Evolutionary conservation across 2,888 invertebrate genomes (phyloP), one percentile per base, ranked within the genome.

Genomic region (Agriotes lineatus): DNA sequence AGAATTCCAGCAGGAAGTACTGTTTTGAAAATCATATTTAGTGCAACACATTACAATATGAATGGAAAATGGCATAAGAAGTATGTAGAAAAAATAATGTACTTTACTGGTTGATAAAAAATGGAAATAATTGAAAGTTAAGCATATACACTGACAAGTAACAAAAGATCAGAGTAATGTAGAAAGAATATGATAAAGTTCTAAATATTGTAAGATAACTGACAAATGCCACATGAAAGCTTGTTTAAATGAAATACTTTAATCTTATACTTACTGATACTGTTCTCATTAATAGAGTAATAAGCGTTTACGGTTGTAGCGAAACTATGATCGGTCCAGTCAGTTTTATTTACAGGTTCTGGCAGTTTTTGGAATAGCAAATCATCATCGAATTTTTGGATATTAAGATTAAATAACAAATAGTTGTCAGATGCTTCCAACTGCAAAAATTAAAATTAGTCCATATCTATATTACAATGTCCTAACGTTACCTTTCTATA

Each of bases 1-100:
- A 96, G 86, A 73, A 96, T 95, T 65, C 94, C 95, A 74, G 95
- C 95, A 0, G 95, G 95, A 83, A 96, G 93, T 83, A 94, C 95
- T 96, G 85, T 45, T 77, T 65, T 39, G 42, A 56, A 44, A 57
- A n/a, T n/a, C n/a, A n/a, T n/a, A n/a, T n/a, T n/a, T n/a, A n/a
- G n/a, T n/a, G n/a, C n/a, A n/a, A n/a, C n/a, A n/a, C n/a, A n/a
- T n/a, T n/a, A n/a, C n/a, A n/a, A n/a, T n/a, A n/a, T n/a, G n/a
- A n/a, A n/a, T n/a, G n/a, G n/a, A n/a, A n/a, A n/a, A n/a, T n/a
- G n/a, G n/a, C n/a, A n/a, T n/a, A n/a, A n/a, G n/a, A n/a, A n/a
- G n/a, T n/a, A n/a, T n/a, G n/a, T n/a, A n/a, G n/a, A n/a, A n/a
- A n/a, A n/a, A n/a, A n/a, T n/a, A n/a, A n/a, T n/a, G n/a, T n/a